These are phyloP conservation scores for Spea bombifrons DNA, from an alignment of 2,113 vertebrate species.

Conservation along the genomic window DNA sequence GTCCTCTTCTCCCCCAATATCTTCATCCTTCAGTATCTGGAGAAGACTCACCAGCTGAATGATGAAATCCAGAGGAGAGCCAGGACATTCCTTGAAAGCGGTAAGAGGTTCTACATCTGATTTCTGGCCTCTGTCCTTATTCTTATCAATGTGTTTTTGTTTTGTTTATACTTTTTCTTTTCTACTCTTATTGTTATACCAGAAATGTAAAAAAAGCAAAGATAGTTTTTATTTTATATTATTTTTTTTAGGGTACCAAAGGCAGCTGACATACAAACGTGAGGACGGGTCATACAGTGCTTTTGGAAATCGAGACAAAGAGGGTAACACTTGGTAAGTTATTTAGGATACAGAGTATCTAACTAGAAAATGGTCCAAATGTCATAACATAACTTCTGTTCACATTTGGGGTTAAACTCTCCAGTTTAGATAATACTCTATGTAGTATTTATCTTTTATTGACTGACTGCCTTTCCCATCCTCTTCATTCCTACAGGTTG, in stretches of 20 bases:
- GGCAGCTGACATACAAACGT: constrained; percentile 74
- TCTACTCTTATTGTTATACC: no score
- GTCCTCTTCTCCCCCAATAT: constrained; percentile 82
- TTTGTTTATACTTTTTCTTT: no score
- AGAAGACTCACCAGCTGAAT: constrained; percentile 77
- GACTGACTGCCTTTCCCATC: no score
- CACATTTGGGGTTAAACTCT: no score
- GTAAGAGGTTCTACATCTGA: constrained; percentile 58
- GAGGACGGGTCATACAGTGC: constrained; percentile 69
- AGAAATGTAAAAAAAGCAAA: no score
- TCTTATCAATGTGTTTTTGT: no score
- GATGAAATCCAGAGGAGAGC: constrained; percentile 67
- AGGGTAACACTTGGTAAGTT: constrained; percentile 77
- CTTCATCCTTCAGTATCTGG: constrained; percentile 81
- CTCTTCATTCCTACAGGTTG: constrained; percentile 53
- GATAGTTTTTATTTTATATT: not conserved
- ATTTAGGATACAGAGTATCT: not conserved
- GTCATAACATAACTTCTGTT: no score
- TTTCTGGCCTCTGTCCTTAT: no score
- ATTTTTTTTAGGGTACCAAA: constrained; percentile 70
- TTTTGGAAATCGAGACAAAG: constrained; percentile 62
- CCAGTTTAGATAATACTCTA: no score
- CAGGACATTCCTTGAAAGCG: constrained; percentile 67
- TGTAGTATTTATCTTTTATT: no score
- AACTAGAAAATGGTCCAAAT: not conserved